Conservation (phyloP, 2,888 invertebrate species). For the Tortrix viridana region DNA sequence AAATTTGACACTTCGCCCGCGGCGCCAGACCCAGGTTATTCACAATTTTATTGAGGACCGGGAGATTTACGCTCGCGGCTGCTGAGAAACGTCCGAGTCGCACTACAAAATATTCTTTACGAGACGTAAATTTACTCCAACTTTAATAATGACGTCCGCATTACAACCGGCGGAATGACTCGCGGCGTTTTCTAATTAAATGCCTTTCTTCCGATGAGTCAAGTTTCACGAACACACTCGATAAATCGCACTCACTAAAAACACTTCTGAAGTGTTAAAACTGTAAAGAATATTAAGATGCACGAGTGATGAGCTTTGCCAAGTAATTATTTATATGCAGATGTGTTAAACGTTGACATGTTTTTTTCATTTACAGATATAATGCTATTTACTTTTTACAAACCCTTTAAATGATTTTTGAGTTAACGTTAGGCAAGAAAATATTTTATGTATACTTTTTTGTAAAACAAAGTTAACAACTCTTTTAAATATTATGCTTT, state of each 20-base stretch:
- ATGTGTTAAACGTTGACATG: slow-evolving; percentile 10
- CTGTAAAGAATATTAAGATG: slow-evolving; percentile 24
- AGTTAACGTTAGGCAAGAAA: too few relatives aligned
- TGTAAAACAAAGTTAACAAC: too few relatives aligned
- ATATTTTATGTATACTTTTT: too few relatives aligned
- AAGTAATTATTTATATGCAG: slow-evolving; percentile 18
- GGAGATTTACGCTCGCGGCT: slow-evolving; percentile 53
- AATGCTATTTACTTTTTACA: background rate
- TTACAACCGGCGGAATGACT: slow-evolving; percentile 6
- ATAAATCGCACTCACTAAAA: slow-evolving; percentile 33
- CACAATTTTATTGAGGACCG: slow-evolving; percentile 67
- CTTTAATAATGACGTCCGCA: background rate
- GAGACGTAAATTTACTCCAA: slow-evolving; percentile 6
- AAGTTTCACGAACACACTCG: slow-evolving; percentile 30
- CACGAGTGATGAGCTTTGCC: slow-evolving; percentile 7
- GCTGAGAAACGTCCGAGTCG: slow-evolving; percentile 29
- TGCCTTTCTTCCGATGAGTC: slow-evolving; percentile 23
- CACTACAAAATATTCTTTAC: slow-evolving; percentile 20
- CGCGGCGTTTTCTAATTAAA: slow-evolving; percentile 9
- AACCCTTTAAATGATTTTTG: background rate
- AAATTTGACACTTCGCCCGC: slow-evolving; percentile 77
- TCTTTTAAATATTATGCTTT: too few relatives aligned
- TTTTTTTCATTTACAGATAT: too few relatives aligned
- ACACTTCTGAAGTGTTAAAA: slow-evolving; percentile 31
- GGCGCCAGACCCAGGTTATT: slow-evolving; percentile 65